These are phyloP conservation scores for Etheostoma cragini DNA, from an alignment of 2,113 vertebrate genomes.

Conservation along the genomic window DNA sequence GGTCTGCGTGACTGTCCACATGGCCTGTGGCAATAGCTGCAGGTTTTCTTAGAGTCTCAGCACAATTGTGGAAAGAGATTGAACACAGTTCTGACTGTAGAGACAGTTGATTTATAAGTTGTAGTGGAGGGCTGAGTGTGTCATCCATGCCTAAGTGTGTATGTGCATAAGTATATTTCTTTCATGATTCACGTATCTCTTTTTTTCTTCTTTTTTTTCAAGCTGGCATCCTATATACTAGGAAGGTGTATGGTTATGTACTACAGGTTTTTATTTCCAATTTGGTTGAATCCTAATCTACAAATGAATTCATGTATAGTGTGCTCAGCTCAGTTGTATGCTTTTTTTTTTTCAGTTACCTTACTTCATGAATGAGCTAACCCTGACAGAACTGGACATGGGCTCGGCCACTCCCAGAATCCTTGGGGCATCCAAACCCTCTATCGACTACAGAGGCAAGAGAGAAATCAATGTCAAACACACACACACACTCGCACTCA, in stretches of 20 bases:
- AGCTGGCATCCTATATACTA: not conserved
- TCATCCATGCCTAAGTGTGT: not conserved
- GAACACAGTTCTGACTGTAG: not conserved
- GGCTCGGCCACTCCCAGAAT: constrained; percentile 94
- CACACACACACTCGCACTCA: not conserved
- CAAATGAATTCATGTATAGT: not conserved
- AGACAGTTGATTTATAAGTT: not conserved
- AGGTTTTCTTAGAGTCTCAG: constrained; percentile 7
- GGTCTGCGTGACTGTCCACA: not conserved
- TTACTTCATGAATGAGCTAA: constrained; percentile 99
- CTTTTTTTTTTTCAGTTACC: constrained; percentile 86
- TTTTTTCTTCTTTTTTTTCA: not conserved
- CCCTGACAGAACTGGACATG: constrained; percentile 98
- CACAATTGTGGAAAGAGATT: not conserved
- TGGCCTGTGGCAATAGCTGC: not conserved
- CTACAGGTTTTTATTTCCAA: not conserved
- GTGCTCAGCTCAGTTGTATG: not conserved
- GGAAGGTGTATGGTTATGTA: not conserved
- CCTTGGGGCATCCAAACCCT: constrained; percentile 91
- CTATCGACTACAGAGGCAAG: constrained; percentile 93
- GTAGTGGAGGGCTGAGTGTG: not conserved
- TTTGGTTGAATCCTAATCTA: not conserved
- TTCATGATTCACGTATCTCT: not conserved
- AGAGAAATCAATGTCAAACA: not conserved
- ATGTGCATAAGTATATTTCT: not conserved